Conservation (phyloP, 2,888 invertebrate genomes). For the Tortricodes alternella region DNA sequence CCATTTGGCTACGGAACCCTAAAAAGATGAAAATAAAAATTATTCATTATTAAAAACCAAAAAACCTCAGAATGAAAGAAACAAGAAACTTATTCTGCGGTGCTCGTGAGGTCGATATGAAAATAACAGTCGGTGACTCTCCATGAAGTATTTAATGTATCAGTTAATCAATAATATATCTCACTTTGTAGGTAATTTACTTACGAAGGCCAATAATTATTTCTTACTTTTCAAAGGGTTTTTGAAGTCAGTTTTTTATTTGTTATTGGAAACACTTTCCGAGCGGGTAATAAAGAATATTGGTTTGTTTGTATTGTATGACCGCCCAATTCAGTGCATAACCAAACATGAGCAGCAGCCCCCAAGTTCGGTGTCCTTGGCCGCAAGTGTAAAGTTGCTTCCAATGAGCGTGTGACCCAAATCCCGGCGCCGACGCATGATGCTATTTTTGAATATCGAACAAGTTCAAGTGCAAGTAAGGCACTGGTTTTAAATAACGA, state of each 20-base stretch:
- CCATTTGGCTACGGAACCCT: too few relatives aligned
- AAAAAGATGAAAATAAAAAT: too few relatives aligned
- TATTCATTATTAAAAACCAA: too few relatives aligned
- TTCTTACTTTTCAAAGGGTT: not conserved
- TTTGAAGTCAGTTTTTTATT: not conserved
- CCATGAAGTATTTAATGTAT: too few relatives aligned
- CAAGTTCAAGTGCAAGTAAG: slow-evolving; percentile 61
- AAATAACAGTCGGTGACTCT: too few relatives aligned
- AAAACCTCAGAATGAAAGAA: too few relatives aligned
- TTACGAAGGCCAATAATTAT: too few relatives aligned
- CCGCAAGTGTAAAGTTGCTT: slow-evolving; percentile 62
- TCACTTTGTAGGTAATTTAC: too few relatives aligned
- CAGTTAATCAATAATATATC: too few relatives aligned
- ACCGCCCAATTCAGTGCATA: not conserved
- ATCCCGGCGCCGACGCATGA: slow-evolving; percentile 53
- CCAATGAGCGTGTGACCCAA: slow-evolving; percentile 76
- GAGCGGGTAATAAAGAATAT: not conserved
- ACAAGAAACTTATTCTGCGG: too few relatives aligned
- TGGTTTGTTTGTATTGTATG: not conserved
- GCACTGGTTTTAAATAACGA: slow-evolving; percentile 13
- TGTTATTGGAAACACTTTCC: not conserved
- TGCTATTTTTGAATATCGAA: slow-evolving; percentile 69
- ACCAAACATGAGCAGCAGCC: slow-evolving; percentile 31
- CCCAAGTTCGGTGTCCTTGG: slow-evolving; percentile 61
- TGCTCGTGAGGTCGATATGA: too few relatives aligned